These are phyloP conservation scores for Allobates femoralis DNA, from an alignment of 2,797 vertebrate genomes.

Conservation along the genomic window DNA sequence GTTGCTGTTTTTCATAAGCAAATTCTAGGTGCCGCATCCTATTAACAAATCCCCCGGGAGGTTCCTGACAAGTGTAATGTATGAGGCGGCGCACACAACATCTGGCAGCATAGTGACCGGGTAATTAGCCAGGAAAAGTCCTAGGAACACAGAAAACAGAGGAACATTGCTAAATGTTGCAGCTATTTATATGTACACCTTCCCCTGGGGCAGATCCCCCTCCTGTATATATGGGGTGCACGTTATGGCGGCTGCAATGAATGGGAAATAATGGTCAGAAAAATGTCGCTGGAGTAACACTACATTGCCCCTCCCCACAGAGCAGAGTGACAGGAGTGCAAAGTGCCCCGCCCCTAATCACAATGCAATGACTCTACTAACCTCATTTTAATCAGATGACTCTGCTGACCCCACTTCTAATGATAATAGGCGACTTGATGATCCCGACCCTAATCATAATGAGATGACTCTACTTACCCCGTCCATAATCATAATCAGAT, in stretches of 20 bases:
- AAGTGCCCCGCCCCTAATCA: no score
- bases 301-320: no score
- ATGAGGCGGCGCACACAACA: constrained; percentile 8
- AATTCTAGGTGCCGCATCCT: constrained; percentile 9
- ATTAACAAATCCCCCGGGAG: background rate
- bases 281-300: no score
- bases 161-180: background rate
- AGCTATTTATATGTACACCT: background rate
- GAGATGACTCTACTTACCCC: background rate
- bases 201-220: background rate
- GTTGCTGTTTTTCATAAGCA: background rate
- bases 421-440: no score
- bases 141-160: background rate
- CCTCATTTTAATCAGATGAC: no score
- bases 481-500: background rate
- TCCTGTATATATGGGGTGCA: no score
- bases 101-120: background rate
- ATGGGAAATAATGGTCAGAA: no score
- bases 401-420: no score
- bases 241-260: no score
- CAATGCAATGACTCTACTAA: no score
- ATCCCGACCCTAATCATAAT: background rate
- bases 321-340: no score
- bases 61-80: constrained; percentile 12
- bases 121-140: background rate